Base-by-base conservation (phyloP, 2,888 invertebrate genomes). In the Patella caerulea region DNA sequence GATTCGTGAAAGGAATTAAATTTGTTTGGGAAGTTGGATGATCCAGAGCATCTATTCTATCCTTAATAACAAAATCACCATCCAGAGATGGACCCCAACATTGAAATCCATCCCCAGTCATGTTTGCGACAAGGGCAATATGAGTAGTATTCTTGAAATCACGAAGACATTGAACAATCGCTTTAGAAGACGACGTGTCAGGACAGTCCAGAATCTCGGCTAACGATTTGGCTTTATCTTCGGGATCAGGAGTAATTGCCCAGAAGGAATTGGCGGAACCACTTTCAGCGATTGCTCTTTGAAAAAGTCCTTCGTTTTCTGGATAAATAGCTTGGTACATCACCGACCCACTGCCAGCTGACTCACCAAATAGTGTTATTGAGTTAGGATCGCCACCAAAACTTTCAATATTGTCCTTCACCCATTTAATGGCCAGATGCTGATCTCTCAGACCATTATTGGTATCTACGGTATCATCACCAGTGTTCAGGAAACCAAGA, bases 381-480 rank as follows among this genome's bases (percentile, higher is more conserved):
- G 71, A 78, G n/a, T 76, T 71, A 0, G 81, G 73, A 77, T 88
- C 83, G 1, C 86, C 86, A 71, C 82, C 82, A 73, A 87, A 86
- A 2, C 79, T 73, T 5, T 72, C 78, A 59, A 84, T 83, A 71
- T 88, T 87, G 14, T 83, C 83, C 55, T 86, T 81, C 2, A 86
- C 82, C 87, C 87, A 88, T 65, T 79, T 45, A 34, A 88, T 71
- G 2, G 87, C 88, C 34, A 82, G 55, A 29, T 82, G 78, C 75
- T 87, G 87, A 75, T 88, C 88, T 81, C 84, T 86, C 5, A 88
- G 78, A 2, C 86, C 88, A 75, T 79, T 80, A 74, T 89, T 89
- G 15, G 88, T 88, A 11, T 83, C 82, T 12, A 83, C 78, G 52
- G 80, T 80, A 9, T 78, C 56, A 76, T 84, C 83, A 15, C 80